Conservation (phyloP, 2,113 vertebrate species). For the Buteo buteo region DNA sequence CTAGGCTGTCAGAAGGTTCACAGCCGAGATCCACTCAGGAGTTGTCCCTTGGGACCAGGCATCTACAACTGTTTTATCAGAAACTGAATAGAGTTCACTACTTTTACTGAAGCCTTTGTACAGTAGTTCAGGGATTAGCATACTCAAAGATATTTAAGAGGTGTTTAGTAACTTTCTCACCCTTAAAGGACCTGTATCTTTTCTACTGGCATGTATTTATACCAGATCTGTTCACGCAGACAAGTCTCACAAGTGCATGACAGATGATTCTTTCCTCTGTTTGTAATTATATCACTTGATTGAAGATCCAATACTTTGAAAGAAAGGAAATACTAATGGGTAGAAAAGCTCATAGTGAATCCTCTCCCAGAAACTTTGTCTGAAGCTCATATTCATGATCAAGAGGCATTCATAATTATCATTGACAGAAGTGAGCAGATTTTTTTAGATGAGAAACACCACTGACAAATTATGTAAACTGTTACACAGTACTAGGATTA, state of each 20-base stretch:
- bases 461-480: neutral
- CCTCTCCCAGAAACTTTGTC: neutral
- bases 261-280: neutral
- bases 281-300: neutral
- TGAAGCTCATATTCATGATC: neutral
- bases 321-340: neutral
- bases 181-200: neutral
- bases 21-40: neutral
- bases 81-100: neutral
- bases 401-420: neutral
- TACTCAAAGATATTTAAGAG: neutral
- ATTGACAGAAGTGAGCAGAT: accelerated
- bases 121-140: neutral
- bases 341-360: neutral
- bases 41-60: neutral
- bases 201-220: neutral
- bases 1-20: neutral
- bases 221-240: neutral
- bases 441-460: neutral
- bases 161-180: neutral
- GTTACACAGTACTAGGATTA: neutral
- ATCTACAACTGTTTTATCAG: neutral
- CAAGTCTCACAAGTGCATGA: neutral
- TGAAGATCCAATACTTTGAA: neutral
- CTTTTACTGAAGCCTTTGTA: neutral